Conservation (phyloP, 2,113 vertebrate genomes). For the Lota lota region DNA sequence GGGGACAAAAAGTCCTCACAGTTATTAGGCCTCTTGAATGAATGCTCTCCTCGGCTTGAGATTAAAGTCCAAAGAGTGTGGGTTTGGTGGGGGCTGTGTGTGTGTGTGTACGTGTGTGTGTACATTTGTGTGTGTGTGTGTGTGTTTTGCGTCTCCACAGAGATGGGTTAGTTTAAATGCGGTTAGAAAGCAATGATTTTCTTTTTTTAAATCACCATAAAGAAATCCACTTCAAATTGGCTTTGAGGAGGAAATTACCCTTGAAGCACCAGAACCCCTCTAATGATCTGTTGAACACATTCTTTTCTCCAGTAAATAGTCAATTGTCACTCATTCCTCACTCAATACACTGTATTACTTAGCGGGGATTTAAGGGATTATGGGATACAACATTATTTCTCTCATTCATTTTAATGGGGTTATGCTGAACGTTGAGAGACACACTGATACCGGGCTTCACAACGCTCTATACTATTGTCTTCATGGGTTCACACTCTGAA, state of each 20-base stretch:
- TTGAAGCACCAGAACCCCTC: constrained; percentile 51
- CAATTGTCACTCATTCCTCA: constrained; percentile 48
- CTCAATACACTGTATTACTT: constrained; percentile 48
- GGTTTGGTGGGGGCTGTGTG: background rate
- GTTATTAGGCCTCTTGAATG: constrained; percentile 62
- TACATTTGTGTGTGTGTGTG: background rate
- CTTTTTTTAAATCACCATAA: constrained; percentile 30
- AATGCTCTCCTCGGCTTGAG: constrained; percentile 46
- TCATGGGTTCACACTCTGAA: constrained; percentile 48
- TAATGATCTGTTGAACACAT: constrained; percentile 56
- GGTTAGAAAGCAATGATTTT: constrained; percentile 19
- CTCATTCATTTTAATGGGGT: constrained; percentile 69
- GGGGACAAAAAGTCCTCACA: constrained; percentile 34
- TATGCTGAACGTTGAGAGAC: constrained; percentile 62
- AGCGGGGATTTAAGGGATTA: constrained; percentile 65
- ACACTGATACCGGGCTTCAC: constrained; percentile 19
- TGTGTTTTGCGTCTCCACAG: no score
- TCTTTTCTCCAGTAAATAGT: constrained; percentile 63
- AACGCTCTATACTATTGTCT: constrained; percentile 45
- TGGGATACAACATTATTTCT: constrained; percentile 58
- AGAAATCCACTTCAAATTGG: constrained; percentile 47
- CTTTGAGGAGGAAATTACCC: constrained; percentile 60
- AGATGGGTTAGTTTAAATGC: constrained; percentile 52
- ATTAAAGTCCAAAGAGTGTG: constrained; percentile 61
- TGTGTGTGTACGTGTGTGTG: background rate